Base-by-base conservation (phyloP, 2,113 vertebrate species). In the Phainopepla nitens region DNA sequence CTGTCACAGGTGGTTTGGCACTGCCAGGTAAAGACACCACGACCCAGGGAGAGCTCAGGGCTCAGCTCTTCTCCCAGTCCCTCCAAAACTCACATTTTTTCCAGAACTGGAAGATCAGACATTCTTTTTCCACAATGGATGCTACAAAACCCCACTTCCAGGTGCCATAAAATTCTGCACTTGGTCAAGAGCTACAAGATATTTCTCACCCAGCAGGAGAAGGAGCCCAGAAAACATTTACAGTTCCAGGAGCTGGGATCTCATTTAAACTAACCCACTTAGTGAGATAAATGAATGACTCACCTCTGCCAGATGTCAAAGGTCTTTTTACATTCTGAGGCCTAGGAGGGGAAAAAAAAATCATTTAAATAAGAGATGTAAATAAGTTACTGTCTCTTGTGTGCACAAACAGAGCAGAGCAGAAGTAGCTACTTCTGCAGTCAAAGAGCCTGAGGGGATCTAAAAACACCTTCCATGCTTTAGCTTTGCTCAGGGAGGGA, bases 321-420 rank as follows among this genome's bases (percentile, higher is more conserved):
- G 99, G 99, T 58, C 98, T 98, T 93, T 98, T 98, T 69, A 99
- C 96, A 22, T 98, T 97, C 71, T 98, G 98, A 28, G 99, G 99
- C 93, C 99, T 99, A 96, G 45, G 61, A 95, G 87, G 36, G 31
- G 45, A 35, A 70, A 50, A 49, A 41, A 78, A 54, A 61, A 66
- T 41, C 33, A 95, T 84, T 88, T 87, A 84, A 97, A 29, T 84
- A 53, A 90, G 89, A 24, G 9, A 60, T 70, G 54, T 42, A 91
- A 87, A 57, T 58, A 83, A 61, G 45, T 19, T 64, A 41, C 42
- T 82, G 69, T 69, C 61, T 87, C 70, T 65, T 14, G 35, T 24
- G 49, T 21, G n/a, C 89, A 92, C 53, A 75, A 51, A 71, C 53
- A 77, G 20, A 82, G 33, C 53, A 45, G 54, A 60, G 64, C 60